Evolutionary conservation across 2,113 vertebrate species (phyloP).

Genomic region (Psammodynastes pulverulentus): DNA sequence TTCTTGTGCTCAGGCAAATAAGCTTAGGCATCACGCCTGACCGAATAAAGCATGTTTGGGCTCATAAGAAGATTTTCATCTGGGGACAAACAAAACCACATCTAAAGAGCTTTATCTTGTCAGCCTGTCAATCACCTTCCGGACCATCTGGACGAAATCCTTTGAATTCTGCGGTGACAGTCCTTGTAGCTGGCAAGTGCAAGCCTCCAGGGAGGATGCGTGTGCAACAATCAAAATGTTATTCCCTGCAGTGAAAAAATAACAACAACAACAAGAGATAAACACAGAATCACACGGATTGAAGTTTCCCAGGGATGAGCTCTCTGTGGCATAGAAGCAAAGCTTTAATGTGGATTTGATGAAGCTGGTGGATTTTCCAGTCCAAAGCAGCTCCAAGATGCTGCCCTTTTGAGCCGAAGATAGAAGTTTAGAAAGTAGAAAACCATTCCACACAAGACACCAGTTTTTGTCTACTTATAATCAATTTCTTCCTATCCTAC

Average conservation of each 20-base stretch:
- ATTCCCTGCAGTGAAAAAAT: slow-evolving; percentile 74
- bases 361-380: not conserved
- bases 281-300: rapidly evolving
- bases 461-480: not conserved
- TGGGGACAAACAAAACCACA: not conserved
- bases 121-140: slow-evolving; percentile 80
- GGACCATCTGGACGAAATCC: slow-evolving; percentile 97
- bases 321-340: not conserved
- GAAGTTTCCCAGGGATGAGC: not conserved
- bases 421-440: not conserved
- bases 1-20: not conserved
- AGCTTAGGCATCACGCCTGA: not conserved
- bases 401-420: not conserved
- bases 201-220: slow-evolving; percentile 95
- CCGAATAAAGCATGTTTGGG: not conserved
- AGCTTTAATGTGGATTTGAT: not conserved
- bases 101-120: not conserved
- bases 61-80: not conserved
- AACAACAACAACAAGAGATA: not conserved
- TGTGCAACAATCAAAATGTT: slow-evolving; percentile 96
- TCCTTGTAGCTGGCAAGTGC: slow-evolving; percentile 95
- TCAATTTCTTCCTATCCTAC: not conserved
- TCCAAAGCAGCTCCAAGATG: not conserved
- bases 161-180: slow-evolving; percentile 93
- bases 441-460: not conserved